These are phyloP conservation scores for Osmerus eperlanus DNA, from an alignment of 2,113 vertebrate genomes.

Conservation along the genomic window DNA sequence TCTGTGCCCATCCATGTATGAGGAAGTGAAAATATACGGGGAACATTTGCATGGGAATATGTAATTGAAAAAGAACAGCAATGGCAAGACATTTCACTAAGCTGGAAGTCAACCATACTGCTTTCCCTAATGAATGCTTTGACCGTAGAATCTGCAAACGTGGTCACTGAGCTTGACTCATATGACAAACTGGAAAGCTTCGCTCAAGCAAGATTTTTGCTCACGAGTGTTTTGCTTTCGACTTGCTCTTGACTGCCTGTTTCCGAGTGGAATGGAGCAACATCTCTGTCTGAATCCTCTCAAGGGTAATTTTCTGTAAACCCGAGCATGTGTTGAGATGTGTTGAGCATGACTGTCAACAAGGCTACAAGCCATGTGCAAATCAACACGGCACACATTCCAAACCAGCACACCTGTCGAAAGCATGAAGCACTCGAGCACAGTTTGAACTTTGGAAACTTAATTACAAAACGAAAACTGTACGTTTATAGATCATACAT, in stretches of 20 bases:
- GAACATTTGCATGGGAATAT: slow-evolving; percentile 35
- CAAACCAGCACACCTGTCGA: slow-evolving; percentile 64
- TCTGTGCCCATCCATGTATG: slow-evolving; percentile 42
- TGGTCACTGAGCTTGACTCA: slow-evolving; percentile 38
- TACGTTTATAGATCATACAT: too few species aligned
- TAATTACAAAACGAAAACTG: too few species aligned
- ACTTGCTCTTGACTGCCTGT: too few species aligned
- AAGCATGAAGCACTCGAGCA: background rate
- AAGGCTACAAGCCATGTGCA: slow-evolving; percentile 62
- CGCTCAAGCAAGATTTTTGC: too few species aligned
- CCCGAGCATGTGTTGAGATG: slow-evolving; percentile 36
- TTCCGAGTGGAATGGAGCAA: too few species aligned
- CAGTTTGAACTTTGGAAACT: background rate
- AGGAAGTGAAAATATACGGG: slow-evolving; percentile 41
- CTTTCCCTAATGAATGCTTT: slow-evolving; percentile 49
- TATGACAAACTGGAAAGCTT: slow-evolving; percentile 32
- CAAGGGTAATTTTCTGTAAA: background rate
- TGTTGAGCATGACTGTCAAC: slow-evolving; percentile 57
- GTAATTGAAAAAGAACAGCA: slow-evolving; percentile 46
- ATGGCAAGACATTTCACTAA: slow-evolving; percentile 41
- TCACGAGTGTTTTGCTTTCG: too few species aligned
- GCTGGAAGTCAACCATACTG: slow-evolving; percentile 35
- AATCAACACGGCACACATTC: slow-evolving; percentile 51
- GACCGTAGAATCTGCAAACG: slow-evolving; percentile 32
- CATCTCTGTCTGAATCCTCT: background rate